Base-by-base conservation (phyloP, 92 coral and sea anemone genomes). In the Chrysogorgia sp. region DNA sequence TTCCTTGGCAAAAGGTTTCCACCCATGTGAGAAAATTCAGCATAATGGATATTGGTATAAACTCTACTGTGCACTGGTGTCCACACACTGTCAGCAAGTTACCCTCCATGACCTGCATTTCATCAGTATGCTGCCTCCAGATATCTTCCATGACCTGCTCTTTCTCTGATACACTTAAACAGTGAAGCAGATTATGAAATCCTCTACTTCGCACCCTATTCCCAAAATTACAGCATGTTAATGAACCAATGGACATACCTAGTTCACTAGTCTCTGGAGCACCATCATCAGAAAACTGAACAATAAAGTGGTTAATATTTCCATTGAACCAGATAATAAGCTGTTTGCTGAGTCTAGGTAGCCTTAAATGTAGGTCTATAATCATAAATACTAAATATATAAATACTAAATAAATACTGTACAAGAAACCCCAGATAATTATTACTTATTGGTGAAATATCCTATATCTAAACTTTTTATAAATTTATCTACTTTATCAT, bases 191-290 rank as follows among this genome's bases (percentile, higher is more conserved):
- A 58, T 83, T 83, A 22, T 87, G 91, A 20, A 47, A 77, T 20
- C 79, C 91, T 26, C 86, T 33, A 70, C 88, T 84, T 28, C 83
- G 28, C 8, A 87, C 88, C 84, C 61, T 80, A 10, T 50, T 61
- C 34, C 86, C 81, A 74, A 87, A 87, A 64, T 84, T 80, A 86
- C 86, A 79, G 30, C 80, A 59, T 5, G 91, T 87, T n/a, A n/a
- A n/a, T n/a, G n/a, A n/a, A n/a, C n/a, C n/a, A n/a, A n/a, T n/a
- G n/a, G n/a, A n/a, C n/a, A n/a, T n/a, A n/a, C n/a, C n/a, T n/a
- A n/a, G n/a, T n/a, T n/a, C n/a, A n/a, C n/a, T n/a, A n/a, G n/a
- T n/a, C n/a, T n/a, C n/a, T n/a, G n/a, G n/a, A n/a, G n/a, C n/a
- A n/a, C n/a, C n/a, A n/a, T n/a, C n/a, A n/a, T n/a, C n/a, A n/a